A percentile compares a stretch with the other conserved stretches of the same genome.
Conservation (phyloP, 2,113 vertebrate species). For the Poeciliopsis retropinna region DNA sequence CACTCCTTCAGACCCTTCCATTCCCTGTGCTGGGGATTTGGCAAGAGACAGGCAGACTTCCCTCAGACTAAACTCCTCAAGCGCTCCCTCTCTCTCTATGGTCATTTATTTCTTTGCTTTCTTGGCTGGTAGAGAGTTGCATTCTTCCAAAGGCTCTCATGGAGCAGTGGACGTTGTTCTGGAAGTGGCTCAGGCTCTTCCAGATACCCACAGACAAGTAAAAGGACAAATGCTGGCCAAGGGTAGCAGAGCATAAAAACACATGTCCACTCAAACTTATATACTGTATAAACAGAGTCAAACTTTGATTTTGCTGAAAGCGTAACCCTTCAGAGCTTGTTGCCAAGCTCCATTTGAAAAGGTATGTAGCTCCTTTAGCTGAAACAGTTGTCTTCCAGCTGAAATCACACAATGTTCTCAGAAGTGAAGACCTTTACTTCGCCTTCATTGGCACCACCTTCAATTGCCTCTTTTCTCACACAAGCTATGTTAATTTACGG, state of each 20-base stretch:
- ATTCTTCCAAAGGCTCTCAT: conserved; percentile 74
- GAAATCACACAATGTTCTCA: conserved; percentile 34
- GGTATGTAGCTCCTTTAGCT: conserved; percentile 16
- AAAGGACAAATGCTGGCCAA: conserved; percentile 13
- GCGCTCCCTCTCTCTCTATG: conserved; percentile 46
- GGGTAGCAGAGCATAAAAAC: conserved; percentile 34
- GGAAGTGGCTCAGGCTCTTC: conserved; percentile 56
- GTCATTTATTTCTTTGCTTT: conserved; percentile 67
- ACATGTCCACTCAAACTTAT: conserved; percentile 8
- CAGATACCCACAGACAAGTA: conserved; percentile 38
- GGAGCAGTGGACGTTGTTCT: conserved; percentile 66
- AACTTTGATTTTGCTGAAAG: conserved; percentile 41
- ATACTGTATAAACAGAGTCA: conserved; percentile 12
- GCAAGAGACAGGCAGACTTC: conserved; percentile 40
- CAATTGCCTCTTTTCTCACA: conserved; percentile 50
- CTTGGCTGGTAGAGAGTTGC: conserved; percentile 61
- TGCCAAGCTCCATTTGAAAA: conserved; percentile 38
- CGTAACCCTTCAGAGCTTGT: conserved; percentile 33
- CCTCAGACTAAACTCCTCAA: conserved; percentile 64
- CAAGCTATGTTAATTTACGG: conserved; percentile 51
- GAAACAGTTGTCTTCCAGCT: conserved; percentile 39
- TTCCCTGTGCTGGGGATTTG: conserved; percentile 59
- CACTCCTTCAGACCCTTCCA: conserved; percentile 54
- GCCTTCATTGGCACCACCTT: conserved; percentile 48
- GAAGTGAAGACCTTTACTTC: conserved; percentile 35